A percentile compares a stretch with the other conserved stretches of the same genome.
Conservation (phyloP, 2,888 invertebrate species). For the Pandemis cinnamomeana region DNA sequence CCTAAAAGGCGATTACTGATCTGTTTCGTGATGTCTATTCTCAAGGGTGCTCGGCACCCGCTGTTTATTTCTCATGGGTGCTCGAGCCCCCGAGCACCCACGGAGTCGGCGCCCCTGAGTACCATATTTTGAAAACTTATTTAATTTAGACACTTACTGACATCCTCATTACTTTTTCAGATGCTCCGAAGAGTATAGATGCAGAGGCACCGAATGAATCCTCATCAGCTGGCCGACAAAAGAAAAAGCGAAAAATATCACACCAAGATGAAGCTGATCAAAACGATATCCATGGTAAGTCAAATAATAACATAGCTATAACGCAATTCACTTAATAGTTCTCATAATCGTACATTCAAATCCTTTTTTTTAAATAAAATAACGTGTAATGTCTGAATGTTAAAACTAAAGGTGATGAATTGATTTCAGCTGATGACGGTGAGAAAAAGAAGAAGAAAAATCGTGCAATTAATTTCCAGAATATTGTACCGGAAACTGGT, state of each 20-base stretch:
- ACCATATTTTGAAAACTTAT: too few relatives aligned
- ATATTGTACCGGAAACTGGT: constrained; percentile 17
- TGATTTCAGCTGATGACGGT: constrained; percentile 43
- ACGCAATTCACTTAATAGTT: too few relatives aligned
- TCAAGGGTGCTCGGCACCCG: too few relatives aligned
- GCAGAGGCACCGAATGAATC: constrained; percentile 16
- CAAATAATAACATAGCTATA: too few relatives aligned
- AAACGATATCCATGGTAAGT: constrained; percentile 43
- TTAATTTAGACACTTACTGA: neutral
- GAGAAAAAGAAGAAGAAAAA: constrained; percentile 47
- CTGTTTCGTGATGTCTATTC: too few relatives aligned
- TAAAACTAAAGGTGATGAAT: constrained; percentile 14
- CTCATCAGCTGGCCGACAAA: constrained; percentile 41
- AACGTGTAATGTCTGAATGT: neutral
- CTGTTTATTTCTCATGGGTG: too few relatives aligned
- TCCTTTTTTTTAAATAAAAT: too few relatives aligned
- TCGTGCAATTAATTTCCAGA: constrained; percentile 18
- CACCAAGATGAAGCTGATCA: constrained; percentile 45
- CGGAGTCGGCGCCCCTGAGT: too few relatives aligned
- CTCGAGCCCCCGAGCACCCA: too few relatives aligned
- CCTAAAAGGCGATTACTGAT: too few relatives aligned
- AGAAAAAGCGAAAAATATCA: constrained; percentile 57
- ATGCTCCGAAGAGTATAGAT: constrained; percentile 8
- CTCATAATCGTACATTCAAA: too few relatives aligned
- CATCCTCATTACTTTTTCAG: constrained; percentile 12